Base-by-base conservation (phyloP, 2,113 vertebrate species). In the Poeciliopsis prolifica region DNA sequence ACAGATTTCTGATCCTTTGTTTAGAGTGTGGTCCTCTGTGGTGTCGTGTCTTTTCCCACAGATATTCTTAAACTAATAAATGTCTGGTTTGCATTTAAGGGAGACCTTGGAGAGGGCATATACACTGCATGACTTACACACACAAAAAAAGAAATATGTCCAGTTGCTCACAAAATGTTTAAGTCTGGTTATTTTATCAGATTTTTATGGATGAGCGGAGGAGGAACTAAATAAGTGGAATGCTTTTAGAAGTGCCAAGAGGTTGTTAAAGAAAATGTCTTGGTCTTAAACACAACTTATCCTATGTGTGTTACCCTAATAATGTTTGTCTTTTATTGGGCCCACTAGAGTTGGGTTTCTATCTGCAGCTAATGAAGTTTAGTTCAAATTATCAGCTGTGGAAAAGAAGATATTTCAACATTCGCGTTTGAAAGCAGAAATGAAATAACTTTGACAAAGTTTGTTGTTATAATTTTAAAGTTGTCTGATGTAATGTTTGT, bases 11-110 rank as follows among this genome's bases (percentile, higher is more conserved):
- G 89, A 83, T 48, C 72, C 74, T 82, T 87, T 81, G 75, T 79
- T 86, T 88, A 75, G 54, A 83, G 78, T 77, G 64, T 67, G 63
- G 61, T 78, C 80, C 70, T 86, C 70, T 76, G 68, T 60, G 71
- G 51, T 54, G 68, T 72, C 78, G 70, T 33, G 69, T 68, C 83
- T 67, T 77, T 83, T 82, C 75, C 79, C 89, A 87, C 88, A 74
- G 30, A 75, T 75, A 74, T 74, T 71, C 75, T 78, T 64, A 65
- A 88, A 83, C 78, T 79, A 82, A 88, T 81, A 88, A 89, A 86
- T 66, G 77, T 89, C 80, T 88, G 81, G 83, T 88, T 89, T 87
- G 86, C 84, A 85, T 82, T 91, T 60, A 85, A 58, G 54, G 70
- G 9, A 48, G 68, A 70, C 73, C 61, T 73, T 85, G 3, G 60